Conservation (phyloP, 2,797 vertebrate genomes). For the Acipenser ruthenus region DNA sequence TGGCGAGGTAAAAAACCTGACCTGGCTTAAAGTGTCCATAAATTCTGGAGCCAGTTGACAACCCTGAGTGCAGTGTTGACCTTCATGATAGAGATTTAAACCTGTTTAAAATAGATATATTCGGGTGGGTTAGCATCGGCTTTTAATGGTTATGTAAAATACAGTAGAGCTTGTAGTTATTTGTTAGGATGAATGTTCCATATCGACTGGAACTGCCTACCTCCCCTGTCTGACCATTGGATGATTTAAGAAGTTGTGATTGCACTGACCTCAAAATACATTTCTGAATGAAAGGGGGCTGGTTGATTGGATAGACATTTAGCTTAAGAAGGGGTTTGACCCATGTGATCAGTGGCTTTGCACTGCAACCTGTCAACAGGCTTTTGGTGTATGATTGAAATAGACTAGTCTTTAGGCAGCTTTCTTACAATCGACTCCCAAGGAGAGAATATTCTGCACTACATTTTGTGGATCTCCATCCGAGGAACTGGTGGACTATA, state of each 20-base stretch:
- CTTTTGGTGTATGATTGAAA: background rate
- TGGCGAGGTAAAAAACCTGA: no score
- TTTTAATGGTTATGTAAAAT: conserved; percentile 59
- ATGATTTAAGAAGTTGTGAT: conserved; percentile 22
- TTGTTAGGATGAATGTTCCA: conserved; percentile 50
- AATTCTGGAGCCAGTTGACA: no score
- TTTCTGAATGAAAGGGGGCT: conserved; percentile 24
- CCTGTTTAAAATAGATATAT: conserved; percentile 41
- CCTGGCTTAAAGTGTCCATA: no score
- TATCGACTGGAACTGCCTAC: conserved; percentile 26
- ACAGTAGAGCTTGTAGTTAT: conserved; percentile 47
- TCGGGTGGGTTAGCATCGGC: conserved; percentile 51
- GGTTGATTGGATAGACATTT: conserved; percentile 22
- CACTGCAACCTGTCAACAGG: background rate
- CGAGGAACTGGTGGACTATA: conserved; percentile 46
- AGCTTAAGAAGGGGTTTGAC: conserved; percentile 20
- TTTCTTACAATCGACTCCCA: background rate
- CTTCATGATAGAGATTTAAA: conserved; percentile 26
- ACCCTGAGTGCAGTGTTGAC: no score
- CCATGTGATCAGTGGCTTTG: background rate
- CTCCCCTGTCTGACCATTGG: conserved; percentile 24
- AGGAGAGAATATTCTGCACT: conserved; percentile 65
- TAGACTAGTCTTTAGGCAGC: background rate
- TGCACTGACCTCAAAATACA: conserved; percentile 22
- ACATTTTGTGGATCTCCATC: conserved; percentile 62